These are phyloP conservation scores for Amphibalanus amphitrite DNA, from an alignment of 1,140 invertebrate species.

Conservation along the genomic window DNA sequence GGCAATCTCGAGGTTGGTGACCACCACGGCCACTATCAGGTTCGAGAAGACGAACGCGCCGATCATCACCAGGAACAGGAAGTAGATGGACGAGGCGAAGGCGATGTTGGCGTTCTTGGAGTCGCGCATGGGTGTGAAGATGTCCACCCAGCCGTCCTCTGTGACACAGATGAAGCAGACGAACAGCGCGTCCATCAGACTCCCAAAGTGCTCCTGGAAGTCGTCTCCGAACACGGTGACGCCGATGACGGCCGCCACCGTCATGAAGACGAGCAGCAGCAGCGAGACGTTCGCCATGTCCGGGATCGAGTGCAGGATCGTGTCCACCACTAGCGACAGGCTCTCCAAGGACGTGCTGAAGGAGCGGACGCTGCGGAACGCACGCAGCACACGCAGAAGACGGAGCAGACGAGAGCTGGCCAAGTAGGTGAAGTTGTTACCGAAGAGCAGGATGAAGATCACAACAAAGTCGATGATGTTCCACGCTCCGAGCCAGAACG, in stretches of 20 bases:
- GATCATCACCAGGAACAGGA: slow-evolving; percentile 18
- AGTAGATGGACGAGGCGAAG: slow-evolving; percentile 13
- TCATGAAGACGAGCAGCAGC: slow-evolving; percentile 20
- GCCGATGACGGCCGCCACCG: slow-evolving; percentile 19
- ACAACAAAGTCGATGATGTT: slow-evolving; percentile 23
- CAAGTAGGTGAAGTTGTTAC: slow-evolving; percentile 6
- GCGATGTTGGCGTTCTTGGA: not conserved
- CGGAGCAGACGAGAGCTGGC: slow-evolving; percentile 13
- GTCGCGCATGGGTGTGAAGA: slow-evolving; percentile 12
- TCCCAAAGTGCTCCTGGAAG: slow-evolving; percentile 16
- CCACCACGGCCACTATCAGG: slow-evolving; percentile 21
- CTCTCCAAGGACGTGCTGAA: slow-evolving; percentile 17
- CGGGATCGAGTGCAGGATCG: slow-evolving; percentile 19
- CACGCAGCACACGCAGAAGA: slow-evolving; percentile 20
- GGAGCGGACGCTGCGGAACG: slow-evolving; percentile 20
- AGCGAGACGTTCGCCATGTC: slow-evolving; percentile 22
- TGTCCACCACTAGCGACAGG: slow-evolving; percentile 17
- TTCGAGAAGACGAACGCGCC: slow-evolving; percentile 22
- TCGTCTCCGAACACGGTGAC: slow-evolving; percentile 19
- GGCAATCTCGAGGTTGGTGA: slow-evolving; percentile 19
- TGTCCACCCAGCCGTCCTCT: slow-evolving; percentile 21
- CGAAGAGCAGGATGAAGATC: slow-evolving; percentile 16
- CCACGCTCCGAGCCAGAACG: slow-evolving; percentile 23
- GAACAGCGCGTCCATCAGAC: slow-evolving; percentile 18
- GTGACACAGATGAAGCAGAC: slow-evolving; percentile 22